Evolutionary conservation across 2,113 vertebrate genomes (phyloP).

Genomic region (Pelodiscus sinensis): DNA sequence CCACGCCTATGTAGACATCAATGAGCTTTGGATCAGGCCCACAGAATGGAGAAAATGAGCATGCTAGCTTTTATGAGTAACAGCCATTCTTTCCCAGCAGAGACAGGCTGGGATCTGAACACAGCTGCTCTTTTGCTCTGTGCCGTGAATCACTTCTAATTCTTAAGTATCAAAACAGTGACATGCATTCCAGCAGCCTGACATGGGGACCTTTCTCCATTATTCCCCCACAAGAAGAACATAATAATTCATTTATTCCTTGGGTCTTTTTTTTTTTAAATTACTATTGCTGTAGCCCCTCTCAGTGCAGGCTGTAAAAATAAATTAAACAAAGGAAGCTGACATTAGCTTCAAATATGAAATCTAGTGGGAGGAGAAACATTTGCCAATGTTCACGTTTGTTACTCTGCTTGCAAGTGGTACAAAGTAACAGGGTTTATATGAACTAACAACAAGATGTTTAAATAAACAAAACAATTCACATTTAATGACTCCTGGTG

Average conservation of each 20-base stretch:
- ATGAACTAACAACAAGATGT: background rate
- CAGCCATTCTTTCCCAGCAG: slow-evolving; percentile 60
- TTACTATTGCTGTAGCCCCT: slow-evolving; percentile 32
- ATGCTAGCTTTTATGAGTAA: slow-evolving; percentile 59
- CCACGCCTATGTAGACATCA: slow-evolving; percentile 22
- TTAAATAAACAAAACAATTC: background rate
- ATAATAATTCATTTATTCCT: slow-evolving; percentile 55
- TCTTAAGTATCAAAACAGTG: slow-evolving; percentile 62
- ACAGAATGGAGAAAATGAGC: slow-evolving; percentile 65
- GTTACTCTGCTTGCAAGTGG: background rate
- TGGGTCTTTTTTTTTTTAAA: slow-evolving; percentile 3
- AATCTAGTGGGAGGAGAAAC: slow-evolving; percentile 3
- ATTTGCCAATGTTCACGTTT: background rate
- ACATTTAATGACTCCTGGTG: background rate
- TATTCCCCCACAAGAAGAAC: slow-evolving; percentile 67
- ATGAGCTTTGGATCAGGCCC: slow-evolving; percentile 65
- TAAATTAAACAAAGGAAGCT: slow-evolving; percentile 17
- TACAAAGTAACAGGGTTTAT: background rate
- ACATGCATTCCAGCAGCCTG: slow-evolving; percentile 37
- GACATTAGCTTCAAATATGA: slow-evolving; percentile 2
- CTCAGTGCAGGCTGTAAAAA: slow-evolving; percentile 34
- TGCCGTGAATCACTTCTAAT: slow-evolving; percentile 66
- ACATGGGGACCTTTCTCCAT: slow-evolving; percentile 61
- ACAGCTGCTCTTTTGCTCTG: slow-evolving; percentile 73
- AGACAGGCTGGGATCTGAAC: slow-evolving; percentile 68